Evolutionary conservation across 2,888 invertebrate species (phyloP), one percentile per base, ranked within the genome.

Genomic region (Netelia melanura): DNA sequence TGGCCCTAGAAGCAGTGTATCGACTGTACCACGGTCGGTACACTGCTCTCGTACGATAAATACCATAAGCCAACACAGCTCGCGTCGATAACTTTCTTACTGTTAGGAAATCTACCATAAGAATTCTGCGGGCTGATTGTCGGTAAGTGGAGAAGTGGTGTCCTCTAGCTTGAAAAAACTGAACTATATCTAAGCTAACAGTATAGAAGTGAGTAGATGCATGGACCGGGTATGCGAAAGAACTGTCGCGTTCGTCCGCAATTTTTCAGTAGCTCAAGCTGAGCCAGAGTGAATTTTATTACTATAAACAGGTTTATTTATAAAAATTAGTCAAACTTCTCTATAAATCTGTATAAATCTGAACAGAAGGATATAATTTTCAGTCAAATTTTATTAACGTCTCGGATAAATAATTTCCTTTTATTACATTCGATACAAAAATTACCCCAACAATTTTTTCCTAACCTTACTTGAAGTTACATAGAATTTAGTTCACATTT

Each of bases 101-200:
- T 62, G 8, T 70, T 21, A 17, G 2, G 9, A 9, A 14, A n/a
- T 25, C 3, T 68, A 23, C 14, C 11, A 30, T n/a, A 17, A 14
- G 10, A 38, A 6, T 6, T 38, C 38, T 1, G 6, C 10, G 2
- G 38, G 44, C 14, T 21, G 21, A 38, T 44, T n/a, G n/a, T 62
- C 43, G 64, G 54, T 79, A 71, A 56, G 14, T n/a, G 52, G 67
- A 30, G 11, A 81, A 56, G 74, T 77, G 81, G 77, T 62, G 81
- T 72, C 81, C 61, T 74, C 81, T 17, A 9, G 44, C 56, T 48
- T 17, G 9, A 1, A 62, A 21, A 30, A 23, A 23, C 5, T 3
- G 17, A 65, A 71, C 9, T n/a, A 48, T 14, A 14, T 1, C 3
- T 48, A 2, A 48, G 3, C 48, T 14, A 48, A 48, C 14, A 14